Evolutionary conservation across 1,140 invertebrate genomes (phyloP).

Genomic region (Ooceraea biroi): DNA sequence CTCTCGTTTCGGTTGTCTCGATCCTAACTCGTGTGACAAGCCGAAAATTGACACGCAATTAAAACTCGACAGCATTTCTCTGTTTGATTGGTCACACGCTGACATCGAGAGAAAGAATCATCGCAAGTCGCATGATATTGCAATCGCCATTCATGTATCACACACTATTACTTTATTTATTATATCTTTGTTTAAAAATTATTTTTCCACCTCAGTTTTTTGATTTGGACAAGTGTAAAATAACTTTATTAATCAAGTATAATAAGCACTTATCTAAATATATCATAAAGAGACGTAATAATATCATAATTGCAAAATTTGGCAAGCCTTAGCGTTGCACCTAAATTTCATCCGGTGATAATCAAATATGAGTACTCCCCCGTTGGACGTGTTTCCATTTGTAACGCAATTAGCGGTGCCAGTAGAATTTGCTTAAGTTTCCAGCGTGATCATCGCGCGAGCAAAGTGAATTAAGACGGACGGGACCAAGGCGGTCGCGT

Average conservation of each 20-base stretch:
- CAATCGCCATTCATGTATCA: not conserved
- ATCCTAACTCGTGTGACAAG: conserved; percentile 41
- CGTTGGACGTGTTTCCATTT: conserved; percentile 50
- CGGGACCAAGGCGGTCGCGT: conserved; percentile 1
- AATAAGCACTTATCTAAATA: not conserved
- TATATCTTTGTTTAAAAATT: too few species aligned
- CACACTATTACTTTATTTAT: not conserved
- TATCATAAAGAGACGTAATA: not conserved
- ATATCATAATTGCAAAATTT: conserved; percentile 34
- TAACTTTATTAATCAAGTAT: not conserved
- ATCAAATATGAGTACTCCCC: conserved; percentile 38
- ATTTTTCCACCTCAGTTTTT: not conserved
- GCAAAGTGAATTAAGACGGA: conserved; percentile 53
- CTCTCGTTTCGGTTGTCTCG: conserved; percentile 50
- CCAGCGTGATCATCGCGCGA: conserved; percentile 40
- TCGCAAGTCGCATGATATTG: not conserved
- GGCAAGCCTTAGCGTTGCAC: not conserved
- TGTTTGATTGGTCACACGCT: not conserved
- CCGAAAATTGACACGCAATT: conserved; percentile 42
- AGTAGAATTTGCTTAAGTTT: conserved; percentile 53
- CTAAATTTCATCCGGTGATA: conserved; percentile 34
- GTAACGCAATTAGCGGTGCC: conserved; percentile 48
- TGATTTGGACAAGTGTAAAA: not conserved
- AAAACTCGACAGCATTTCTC: conserved; percentile 5
- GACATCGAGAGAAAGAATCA: not conserved